phyloP scores from a whole-genome alignment of 2,797 vertebrate species.

The Antennarius maculatus region DNA sequence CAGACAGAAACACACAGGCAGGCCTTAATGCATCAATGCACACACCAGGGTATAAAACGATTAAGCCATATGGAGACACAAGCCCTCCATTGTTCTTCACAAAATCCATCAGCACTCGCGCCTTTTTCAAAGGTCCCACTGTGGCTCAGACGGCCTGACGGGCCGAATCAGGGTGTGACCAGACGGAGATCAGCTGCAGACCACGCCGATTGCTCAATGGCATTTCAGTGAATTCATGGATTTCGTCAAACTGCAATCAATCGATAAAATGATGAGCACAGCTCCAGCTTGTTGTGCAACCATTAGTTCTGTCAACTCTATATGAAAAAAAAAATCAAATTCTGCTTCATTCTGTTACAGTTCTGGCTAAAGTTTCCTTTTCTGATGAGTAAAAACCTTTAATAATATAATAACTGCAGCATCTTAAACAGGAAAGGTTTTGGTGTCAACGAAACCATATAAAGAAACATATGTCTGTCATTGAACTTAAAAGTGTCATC shows the following conservation, averaged over 20 bases:
- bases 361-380: neutral
- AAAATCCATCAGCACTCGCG: constrained; percentile 21
- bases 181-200: constrained; percentile 46
- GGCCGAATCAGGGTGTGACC: constrained; percentile 29
- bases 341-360: neutral
- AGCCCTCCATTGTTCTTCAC: constrained; percentile 59
- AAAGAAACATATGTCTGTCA: no score
- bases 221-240: constrained; percentile 36
- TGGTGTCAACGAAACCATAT: neutral
- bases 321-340: neutral
- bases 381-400: neutral
- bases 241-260: constrained; percentile 19
- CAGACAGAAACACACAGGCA: constrained; percentile 5
- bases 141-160: constrained; percentile 38
- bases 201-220: constrained; percentile 26
- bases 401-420: neutral
- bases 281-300: neutral
- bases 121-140: constrained; percentile 29
- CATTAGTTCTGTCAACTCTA: neutral
- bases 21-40: neutral
- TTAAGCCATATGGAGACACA: constrained; percentile 35
- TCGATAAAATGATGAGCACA: constrained; percentile 2
- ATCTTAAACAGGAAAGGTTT: neutral
- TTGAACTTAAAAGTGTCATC: no score
- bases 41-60: constrained; percentile 1